Evolutionary conservation across 1,140 invertebrate genomes (phyloP), one percentile per base, ranked within the genome.

Genomic region (Ceratosolen solmsi): DNA sequence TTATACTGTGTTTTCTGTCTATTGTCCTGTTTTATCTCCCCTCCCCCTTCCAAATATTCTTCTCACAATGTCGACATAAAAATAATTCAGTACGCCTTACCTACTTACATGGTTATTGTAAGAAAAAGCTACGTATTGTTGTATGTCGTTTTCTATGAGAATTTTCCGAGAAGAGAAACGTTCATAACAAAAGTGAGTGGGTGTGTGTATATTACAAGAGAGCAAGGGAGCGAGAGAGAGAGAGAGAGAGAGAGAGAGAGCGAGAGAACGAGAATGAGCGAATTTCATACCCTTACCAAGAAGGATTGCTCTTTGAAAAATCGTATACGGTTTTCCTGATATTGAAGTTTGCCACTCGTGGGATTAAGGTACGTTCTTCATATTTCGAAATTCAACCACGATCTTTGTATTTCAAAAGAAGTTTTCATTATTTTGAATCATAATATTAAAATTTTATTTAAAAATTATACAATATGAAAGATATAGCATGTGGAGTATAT

Each of bases 211-310:
- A 60, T 4, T 27, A 20, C 17, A 30, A 68, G n/a, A 38, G 15
- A 38, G 15, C 20, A 33, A 49, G 68, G 36, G 22, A 27, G 41
- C 15, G n/a, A 46, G 41, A 11, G 25, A 71, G 20, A 25, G 41
- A 49, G 20, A 71, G 25, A 51, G 75, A 36, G 38, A 77, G 58
- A 33, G 25, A 79, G 9, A 70, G 65, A 70, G 63, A 70, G 33
- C 38, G 46, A 56, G 65, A 79, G 68, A 71, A 3, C 27, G 11
- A 71, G 30, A 38, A 33, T 20, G 11, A n/a, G 54, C 20, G 27
- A n/a, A 54, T 46, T 46, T 36, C 17, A 46, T 71, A 71, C 38
- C 41, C 46, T 25, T 71, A 20, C 38, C 8, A 30, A 22, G 54
- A 22, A 7, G 36, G 22, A 38, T 73, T 51, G 11, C 46, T 46